Evolutionary conservation across 2,888 invertebrate species (phyloP).

Genomic region (Parnassius mnemosyne): DNA sequence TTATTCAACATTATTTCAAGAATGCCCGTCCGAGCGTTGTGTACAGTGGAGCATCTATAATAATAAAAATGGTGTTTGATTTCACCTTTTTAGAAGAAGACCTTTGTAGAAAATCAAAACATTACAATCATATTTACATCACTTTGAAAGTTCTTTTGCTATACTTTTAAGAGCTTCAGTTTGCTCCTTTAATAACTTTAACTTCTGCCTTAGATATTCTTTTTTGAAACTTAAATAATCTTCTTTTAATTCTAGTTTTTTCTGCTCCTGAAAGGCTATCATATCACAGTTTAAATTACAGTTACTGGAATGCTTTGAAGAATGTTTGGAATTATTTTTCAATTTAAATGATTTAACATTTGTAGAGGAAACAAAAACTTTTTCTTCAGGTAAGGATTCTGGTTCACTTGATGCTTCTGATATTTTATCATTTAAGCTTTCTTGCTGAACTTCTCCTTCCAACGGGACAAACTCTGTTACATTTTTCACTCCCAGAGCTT

Average conservation of each 20-base stretch:
- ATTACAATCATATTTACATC: not conserved
- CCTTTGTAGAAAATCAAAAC: too few relatives aligned
- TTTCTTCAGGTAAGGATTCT: slow-evolving; percentile 53
- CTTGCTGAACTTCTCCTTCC: slow-evolving; percentile 42
- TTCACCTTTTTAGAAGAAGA: too few relatives aligned
- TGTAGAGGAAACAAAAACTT: slow-evolving; percentile 44
- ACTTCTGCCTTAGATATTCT: slow-evolving; percentile 66
- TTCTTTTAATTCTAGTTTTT: slow-evolving; percentile 62
- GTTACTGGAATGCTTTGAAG: slow-evolving; percentile 44
- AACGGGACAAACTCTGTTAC: slow-evolving; percentile 52
- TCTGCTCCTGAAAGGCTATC: slow-evolving; percentile 58
- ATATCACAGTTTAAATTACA: slow-evolving; percentile 65
- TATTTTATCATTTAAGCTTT: slow-evolving; percentile 43
- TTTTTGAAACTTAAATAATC: slow-evolving; percentile 70
- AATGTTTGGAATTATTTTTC: slow-evolving; percentile 38
- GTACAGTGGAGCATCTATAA: too few relatives aligned
- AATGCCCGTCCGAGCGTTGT: too few relatives aligned
- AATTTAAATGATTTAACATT: slow-evolving; percentile 38
- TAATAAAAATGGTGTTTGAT: too few relatives aligned
- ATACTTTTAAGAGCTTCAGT: slow-evolving; percentile 69
- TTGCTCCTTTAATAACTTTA: slow-evolving; percentile 63
- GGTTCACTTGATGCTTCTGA: slow-evolving; percentile 52
- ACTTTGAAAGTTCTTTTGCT: slow-evolving; percentile 52
- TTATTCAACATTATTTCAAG: too few relatives aligned
- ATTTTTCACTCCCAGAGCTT: slow-evolving; percentile 56